Evolutionary conservation across 1,140 invertebrate species (phyloP), one percentile per base, ranked within the genome.

Genomic region (Megalonaias nervosa): DNA sequence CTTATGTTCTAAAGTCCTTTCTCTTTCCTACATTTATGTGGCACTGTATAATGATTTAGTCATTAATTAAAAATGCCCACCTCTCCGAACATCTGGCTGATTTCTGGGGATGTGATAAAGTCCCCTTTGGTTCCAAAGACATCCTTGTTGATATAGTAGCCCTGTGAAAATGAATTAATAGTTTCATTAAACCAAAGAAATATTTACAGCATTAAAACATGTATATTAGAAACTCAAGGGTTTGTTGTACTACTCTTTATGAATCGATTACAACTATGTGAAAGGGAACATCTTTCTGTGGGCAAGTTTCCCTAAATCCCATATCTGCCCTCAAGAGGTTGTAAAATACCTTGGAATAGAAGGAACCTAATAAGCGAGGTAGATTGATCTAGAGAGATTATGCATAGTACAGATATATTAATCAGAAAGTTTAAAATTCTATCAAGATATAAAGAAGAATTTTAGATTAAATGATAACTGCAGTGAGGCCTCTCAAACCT

Each of bases 91-190:
- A 99, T 93, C 90, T 98, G 97, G 82, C 94, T 95, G 67, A 99
- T 95, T 94, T 99, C 98, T 26, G 98, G 98, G 12, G 97, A 98
- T 23, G 98, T 99, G 79, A 95, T 95, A 87, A 99, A 99, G 91
- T 99, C 98, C 17, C 98, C 98, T 60, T 93, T 87, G 57, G 92
- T 90, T 0, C 98, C 97, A 92, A 99, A 96, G 9, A 97, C 95
- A 93, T 99, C 95, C 85, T 92, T 93, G 67, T 93, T 93, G 93
- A 95, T 96, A 82, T 97, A 97, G 92, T 98, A 98, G 66, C 97
- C 97, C 86, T 93, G 79, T 65, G 81, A 82, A 80, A 71, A 67
- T 62, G 21, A 77, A 61, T 64, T 58, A 55, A 77, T 71, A 65
- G 16, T 57, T 55, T 15, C 21, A n/a, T 19, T 69, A 55, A 55